Evolutionary conservation across 2,113 vertebrate species (phyloP), one percentile per base, ranked within the genome.

Genomic region (Lepus timidus): DNA sequence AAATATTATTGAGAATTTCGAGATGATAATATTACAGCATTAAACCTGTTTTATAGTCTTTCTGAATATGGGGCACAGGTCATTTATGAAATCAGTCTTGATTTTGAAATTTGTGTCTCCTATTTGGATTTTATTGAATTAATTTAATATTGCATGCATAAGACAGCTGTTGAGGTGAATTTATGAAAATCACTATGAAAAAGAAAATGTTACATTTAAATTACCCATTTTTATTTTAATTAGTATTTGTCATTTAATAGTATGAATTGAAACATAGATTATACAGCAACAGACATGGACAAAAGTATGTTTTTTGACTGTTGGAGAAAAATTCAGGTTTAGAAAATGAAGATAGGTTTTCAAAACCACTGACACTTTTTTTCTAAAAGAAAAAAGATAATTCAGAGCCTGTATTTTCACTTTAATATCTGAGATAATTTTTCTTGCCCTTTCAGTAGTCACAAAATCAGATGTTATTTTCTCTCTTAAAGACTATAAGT

Each of bases 271-370:
- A 22, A 74, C 58, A 49, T 3, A 9, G 11, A 1, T 20, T 81
- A 23, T 22, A 39, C 39, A 44, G 39, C 39, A 36, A 29, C 6
- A 81, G 8, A 75, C 31, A 64, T 6, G 31, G 23, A 4, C 9
- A 61, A 90, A 94, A 79, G 2, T 4, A 62, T 51, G 71, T 73
- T 52, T 52, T 73, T 44, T 73, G 14, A 74, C 36, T 58, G 19
- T 68, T 79, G 67, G 23, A 44, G 3, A 95, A 71, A 91, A 71
- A n/a, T 44, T 84, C 4, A 88, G 64, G 58, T 80, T 75, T 86
- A 68, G 1, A 86, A 64, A 55, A 44, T 19, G 3, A 82, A 6
- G 3, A 44, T 64, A 75, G 19, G 22, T 83, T 90, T 70, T 39
- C 22, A 62, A 70, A 76, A 85, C 16, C 1, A 19, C 31, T 64